Percentiles rank a stretch among this genome's conserved stretches.
These are phyloP conservation scores for Chrysochloris asiatica DNA, from an alignment of 2,113 vertebrate genomes.

Conservation along the genomic window DNA sequence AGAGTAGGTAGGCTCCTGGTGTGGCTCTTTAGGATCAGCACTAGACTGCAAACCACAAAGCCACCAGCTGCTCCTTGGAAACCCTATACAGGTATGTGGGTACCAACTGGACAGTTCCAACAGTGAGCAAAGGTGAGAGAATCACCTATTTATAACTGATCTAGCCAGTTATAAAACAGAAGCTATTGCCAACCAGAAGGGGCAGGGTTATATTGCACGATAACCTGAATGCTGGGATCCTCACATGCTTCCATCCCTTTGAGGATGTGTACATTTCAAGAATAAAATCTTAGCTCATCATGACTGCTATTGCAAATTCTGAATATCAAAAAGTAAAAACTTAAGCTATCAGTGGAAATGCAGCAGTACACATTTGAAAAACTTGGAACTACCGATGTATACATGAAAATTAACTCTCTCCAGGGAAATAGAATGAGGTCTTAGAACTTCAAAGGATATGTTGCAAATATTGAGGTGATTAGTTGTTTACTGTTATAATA, in stretches of 20 bases:
- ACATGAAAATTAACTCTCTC: slow-evolving; percentile 33
- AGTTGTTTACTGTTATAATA: slow-evolving; percentile 40
- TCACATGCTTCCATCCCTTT: neutral
- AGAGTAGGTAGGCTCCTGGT: neutral
- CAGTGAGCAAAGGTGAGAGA: neutral
- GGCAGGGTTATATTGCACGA: neutral
- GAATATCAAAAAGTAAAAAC: slow-evolving; percentile 59
- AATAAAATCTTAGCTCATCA: neutral
- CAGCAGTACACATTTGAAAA: slow-evolving; percentile 37
- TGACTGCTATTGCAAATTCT: slow-evolving; percentile 39
- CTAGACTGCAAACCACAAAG: too few species aligned
- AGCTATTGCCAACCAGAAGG: neutral
- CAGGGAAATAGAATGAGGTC: slow-evolving; percentile 20
- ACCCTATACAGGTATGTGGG: too few species aligned
- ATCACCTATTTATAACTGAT: too few species aligned
- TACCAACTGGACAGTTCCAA: too few species aligned
- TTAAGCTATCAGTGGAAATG: slow-evolving; percentile 39
- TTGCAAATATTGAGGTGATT: slow-evolving; percentile 34
- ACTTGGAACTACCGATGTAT: slow-evolving; percentile 26
- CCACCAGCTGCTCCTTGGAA: too few species aligned
- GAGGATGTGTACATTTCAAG: neutral
- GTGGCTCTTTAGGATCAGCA: too few species aligned
- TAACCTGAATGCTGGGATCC: neutral
- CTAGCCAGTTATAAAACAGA: neutral
- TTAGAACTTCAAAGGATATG: slow-evolving; percentile 59